Conservation (phyloP, 2,113 vertebrate genomes). For the Gobius niger region DNA sequence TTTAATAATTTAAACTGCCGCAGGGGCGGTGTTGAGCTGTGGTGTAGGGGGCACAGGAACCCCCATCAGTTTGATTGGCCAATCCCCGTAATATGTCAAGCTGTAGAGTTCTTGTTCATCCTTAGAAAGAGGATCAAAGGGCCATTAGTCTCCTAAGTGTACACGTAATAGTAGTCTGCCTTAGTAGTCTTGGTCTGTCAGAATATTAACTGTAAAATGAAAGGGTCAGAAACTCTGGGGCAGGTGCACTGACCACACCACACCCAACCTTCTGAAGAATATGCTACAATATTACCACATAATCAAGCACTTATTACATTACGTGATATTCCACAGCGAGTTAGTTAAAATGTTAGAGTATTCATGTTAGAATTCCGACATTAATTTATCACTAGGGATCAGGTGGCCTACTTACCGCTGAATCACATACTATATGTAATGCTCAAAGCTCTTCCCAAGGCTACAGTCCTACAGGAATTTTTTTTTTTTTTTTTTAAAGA, state of each 20-base stretch:
- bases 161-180: too few species aligned
- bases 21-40: too few species aligned
- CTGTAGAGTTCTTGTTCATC: too few species aligned
- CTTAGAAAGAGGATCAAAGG: too few species aligned
- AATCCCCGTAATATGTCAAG: too few species aligned
- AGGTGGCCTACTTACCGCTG: conserved; percentile 51
- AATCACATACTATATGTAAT: conserved; percentile 8
- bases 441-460: not conserved
- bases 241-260: not conserved
- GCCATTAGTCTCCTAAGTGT: too few species aligned
- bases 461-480: not conserved
- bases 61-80: too few species aligned
- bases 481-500: not conserved
- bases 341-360: conserved; percentile 1
- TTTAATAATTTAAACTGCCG: conserved; percentile 10
- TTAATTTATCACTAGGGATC: conserved; percentile 56
- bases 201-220: not conserved
- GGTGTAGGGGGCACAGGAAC: too few species aligned
- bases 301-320: not conserved
- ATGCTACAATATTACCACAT: not conserved
- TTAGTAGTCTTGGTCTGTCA: too few species aligned
- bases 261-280: not conserved
- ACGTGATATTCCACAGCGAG: not conserved
- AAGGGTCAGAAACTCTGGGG: not conserved
- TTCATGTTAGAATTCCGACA: conserved; percentile 21